A percentile compares a stretch with the other conserved stretches of the same genome.
phyloP scores from a whole-genome alignment of 37 sponge, comb jelly and placozoan species.

The Eunapius fragilis region DNA sequence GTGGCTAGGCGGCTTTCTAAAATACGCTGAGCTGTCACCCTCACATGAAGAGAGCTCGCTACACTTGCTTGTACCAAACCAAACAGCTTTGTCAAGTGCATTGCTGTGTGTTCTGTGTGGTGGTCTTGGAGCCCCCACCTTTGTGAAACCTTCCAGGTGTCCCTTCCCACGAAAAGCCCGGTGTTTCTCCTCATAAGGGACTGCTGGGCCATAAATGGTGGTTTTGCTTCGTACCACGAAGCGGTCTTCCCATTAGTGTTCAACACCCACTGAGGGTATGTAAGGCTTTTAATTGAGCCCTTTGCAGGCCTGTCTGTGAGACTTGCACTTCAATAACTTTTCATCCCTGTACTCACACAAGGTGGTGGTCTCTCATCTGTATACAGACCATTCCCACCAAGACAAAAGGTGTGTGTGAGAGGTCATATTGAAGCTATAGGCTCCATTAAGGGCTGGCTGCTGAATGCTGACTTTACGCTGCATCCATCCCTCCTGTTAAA shows the following conservation, averaged over 20 bases:
- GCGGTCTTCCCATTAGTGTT: not conserved
- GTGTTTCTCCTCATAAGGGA: not conserved
- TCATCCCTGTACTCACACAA: not conserved
- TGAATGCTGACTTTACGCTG: not conserved
- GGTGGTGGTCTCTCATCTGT: not conserved
- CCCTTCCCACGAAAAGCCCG: not conserved
- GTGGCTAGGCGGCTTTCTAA: too few species aligned
- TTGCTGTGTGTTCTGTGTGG: not conserved
- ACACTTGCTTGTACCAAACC: not conserved
- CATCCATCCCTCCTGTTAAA: not conserved
- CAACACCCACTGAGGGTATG: not conserved
- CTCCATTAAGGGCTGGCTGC: not conserved
- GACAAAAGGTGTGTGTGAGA: not conserved
- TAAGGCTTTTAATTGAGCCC: not conserved
- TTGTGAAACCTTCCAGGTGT: not conserved
- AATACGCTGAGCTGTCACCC: too few species aligned
- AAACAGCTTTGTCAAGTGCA: not conserved
- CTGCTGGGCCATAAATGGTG: not conserved
- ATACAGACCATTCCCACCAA: not conserved
- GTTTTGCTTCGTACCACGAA: not conserved
- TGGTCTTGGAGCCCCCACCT: not conserved
- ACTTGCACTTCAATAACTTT: not conserved
- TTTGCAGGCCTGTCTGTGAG: not conserved
- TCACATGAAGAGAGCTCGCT: not conserved
- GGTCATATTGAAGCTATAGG: not conserved